A percentile compares a stretch with the other conserved stretches of the same genome.
Conservation (phyloP, 2,888 invertebrate genomes). For the Sarcophaga carnaria region DNA sequence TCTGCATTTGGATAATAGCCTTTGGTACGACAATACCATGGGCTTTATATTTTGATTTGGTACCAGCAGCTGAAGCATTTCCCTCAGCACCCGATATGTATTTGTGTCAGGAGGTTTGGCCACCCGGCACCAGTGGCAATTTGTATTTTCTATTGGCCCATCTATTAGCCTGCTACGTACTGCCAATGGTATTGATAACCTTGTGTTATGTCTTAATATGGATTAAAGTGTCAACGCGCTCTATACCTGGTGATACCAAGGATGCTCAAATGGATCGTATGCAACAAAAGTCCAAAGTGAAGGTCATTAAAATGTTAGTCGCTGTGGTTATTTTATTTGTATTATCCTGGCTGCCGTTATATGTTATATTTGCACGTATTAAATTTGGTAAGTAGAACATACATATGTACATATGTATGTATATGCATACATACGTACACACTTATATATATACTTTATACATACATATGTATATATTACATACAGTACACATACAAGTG, state of each 20-base stretch:
- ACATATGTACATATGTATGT: neutral
- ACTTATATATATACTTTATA: neutral
- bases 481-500: neutral
- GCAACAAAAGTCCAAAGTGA: conserved; percentile 96
- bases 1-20: conserved; percentile 94
- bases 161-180: conserved; percentile 93
- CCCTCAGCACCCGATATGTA: conserved; percentile 89
- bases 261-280: conserved; percentile 95
- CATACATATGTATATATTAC: neutral
- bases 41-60: conserved; percentile 93
- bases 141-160: conserved; percentile 95
- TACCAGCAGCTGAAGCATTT: conserved; percentile 79
- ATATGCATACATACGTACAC: conserved; percentile 8
- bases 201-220: conserved; percentile 96
- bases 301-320: conserved; percentile 96
- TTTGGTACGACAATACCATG: conserved; percentile 93
- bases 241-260: conserved; percentile 95
- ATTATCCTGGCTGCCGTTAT: conserved; percentile 95
- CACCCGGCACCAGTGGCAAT: conserved; percentile 90
- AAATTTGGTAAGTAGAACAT: conserved; percentile 87
- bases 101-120: conserved; percentile 93
- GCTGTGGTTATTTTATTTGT: conserved; percentile 96
- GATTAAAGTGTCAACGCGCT: conserved; percentile 93
- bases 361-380: conserved; percentile 93
- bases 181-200: conserved; percentile 94